phyloP scores from a whole-genome alignment of 2,113 vertebrate species.

The Triplophysa tibetana region DNA sequence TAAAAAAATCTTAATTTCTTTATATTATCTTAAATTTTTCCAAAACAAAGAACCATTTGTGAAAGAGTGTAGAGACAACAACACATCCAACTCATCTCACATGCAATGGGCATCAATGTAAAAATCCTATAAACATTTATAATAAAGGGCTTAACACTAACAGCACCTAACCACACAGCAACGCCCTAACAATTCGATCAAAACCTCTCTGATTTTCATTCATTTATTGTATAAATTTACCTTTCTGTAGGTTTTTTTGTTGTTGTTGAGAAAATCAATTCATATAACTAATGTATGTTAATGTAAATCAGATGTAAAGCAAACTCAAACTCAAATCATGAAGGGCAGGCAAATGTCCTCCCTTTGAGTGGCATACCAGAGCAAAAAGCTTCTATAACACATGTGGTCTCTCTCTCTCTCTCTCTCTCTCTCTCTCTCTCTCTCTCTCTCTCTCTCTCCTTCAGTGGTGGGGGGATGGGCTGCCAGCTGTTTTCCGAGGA shows the following conservation, averaged over 20 bases:
- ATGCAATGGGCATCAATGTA: no score
- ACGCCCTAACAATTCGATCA: background rate
- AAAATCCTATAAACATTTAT: background rate
- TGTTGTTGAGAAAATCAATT: background rate
- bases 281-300: background rate
- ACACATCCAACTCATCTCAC: no score
- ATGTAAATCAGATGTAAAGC: slow-evolving; percentile 12
- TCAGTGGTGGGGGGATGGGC: slow-evolving; percentile 49
- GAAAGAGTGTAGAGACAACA: no score
- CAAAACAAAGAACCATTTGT: no score
- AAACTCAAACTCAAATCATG: slow-evolving; percentile 2
- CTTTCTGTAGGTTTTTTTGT: no score
- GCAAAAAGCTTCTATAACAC: slow-evolving; percentile 47
- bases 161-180: background rate
- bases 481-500: slow-evolving; percentile 52
- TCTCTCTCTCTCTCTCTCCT: background rate
- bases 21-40: no score
- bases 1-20: no score
- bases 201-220: no score
- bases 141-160: background rate
- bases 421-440: slow-evolving; percentile 6
- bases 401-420: slow-evolving; percentile 43
- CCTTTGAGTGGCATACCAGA: slow-evolving; percentile 45
- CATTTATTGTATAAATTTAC: no score
- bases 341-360: slow-evolving; percentile 41